Base-by-base conservation (phyloP, 1,140 invertebrate species). In the Gryllus bimaculatus region DNA sequence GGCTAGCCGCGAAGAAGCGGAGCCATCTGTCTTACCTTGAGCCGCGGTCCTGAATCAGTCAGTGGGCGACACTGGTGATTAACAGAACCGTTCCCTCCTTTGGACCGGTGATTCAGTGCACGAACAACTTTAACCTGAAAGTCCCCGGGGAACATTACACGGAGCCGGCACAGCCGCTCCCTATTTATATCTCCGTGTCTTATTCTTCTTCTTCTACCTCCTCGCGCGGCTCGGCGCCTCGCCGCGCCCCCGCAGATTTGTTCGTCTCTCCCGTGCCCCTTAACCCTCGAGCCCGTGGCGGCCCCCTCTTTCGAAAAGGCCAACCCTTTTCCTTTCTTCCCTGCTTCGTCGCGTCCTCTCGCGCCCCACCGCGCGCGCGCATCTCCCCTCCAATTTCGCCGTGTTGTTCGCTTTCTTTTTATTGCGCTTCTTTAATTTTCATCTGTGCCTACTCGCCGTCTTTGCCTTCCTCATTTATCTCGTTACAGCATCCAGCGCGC, bases 51-150 rank as follows among this genome's bases (percentile, higher is more conserved):
- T 66, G 54, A 66, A 66, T 66, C 54, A 66, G 54, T 66, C 54
- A 66, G 54, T 18, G 18, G 54, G 54, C 54, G 54, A 66, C 54
- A 66, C 54, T 66, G 54, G 54, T 66, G 54, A 66, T 66, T 66
- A 66, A 66, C 54, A 66, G 54, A 66, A 66, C 10, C 54, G 54
- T 66, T 66, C 18, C 54, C 54, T 66, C 54, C 54, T 66, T 66
- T 13, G 54, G 54, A 66, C 54, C 54, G 54, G 54, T 66, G 54
- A 66, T 66, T 66, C 54, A 66, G 54, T 66, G 54, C 54, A 18
- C 54, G 54, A 66, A 66, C 54, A 66, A 66, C 54, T 66, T 66
- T 66, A 66, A 66, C 54, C 54, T 66, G 54, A 18, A 66, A 66
- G 54, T 66, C 54, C 54, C 54, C 10, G 7, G 18, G 54, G 54